Evolutionary conservation across 2,113 vertebrate genomes (phyloP), one percentile per base, ranked within the genome.

Genomic region (Rafetus swinhoei): DNA sequence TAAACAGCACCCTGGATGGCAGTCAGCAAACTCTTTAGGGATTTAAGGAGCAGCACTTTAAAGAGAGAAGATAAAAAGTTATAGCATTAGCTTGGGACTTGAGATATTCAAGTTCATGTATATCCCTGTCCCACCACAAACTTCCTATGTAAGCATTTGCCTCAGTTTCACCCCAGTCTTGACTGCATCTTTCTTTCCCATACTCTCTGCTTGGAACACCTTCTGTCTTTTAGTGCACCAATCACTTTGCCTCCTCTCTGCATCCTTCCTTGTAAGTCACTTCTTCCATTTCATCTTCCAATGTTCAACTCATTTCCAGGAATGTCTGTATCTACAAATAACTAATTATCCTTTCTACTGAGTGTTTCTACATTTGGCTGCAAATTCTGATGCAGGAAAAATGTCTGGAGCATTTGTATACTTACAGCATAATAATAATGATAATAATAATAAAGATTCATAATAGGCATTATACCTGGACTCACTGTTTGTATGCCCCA

Each of bases 321-420:
- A 69, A 69, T 76, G 12, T 76, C 22, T 76, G 72, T 45, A 45
- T 12, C 9, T 21, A 76, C 39, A 45, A 14, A 21, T 45, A 25
- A 76, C 25, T 25, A 50, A 7, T 76, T 50, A 76, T 76, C 39
- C 39, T 76, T 45, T 45, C 32, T 45, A 76, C 14, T 22, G 39
- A 7, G 5, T 76, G 21, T 45, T 39, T 45, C 35, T 22, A 25
- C 39, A 76, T 76, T 24, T 76, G 72, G 45, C 35, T 76, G 39
- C 72, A 76, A 94, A 92, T 92, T 57, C 83, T 52, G 88, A 45
- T 84, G 83, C 57, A 88, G 88, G 27, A 52, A 93, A 85, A 91
- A 93, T 84, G 86, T 84, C 92, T 94, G 93, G 90, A 90, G 82
- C 32, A 80, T 22, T 65, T 74, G 29, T n/a, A 65, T 16, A 18